phyloP scores from a whole-genome alignment of 2,888 invertebrate species.

The Drosophila diplacantha region DNA sequence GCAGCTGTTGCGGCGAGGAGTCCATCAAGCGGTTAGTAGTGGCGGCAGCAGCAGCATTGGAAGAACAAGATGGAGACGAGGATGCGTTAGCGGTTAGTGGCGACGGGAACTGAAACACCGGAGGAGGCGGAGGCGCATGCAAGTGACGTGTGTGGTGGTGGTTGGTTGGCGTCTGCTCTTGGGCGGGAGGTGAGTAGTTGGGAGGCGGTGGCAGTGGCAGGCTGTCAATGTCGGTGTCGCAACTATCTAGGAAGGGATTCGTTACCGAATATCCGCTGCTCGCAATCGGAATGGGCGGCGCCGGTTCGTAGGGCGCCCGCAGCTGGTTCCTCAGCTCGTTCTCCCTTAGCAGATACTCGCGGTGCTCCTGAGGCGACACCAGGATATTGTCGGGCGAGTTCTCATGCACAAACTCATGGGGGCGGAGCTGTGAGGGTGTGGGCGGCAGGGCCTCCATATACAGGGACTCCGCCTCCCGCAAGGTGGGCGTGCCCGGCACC shows the following conservation, averaged over 20 bases:
- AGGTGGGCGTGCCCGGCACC: slow-evolving; percentile 33
- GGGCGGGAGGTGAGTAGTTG: slow-evolving; percentile 37
- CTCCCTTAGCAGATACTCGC: slow-evolving; percentile 75
- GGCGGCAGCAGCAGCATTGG: slow-evolving; percentile 19
- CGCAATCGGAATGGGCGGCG: slow-evolving; percentile 64
- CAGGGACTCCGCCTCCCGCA: slow-evolving; percentile 57
- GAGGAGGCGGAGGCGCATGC: slow-evolving; percentile 53
- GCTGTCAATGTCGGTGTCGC: slow-evolving; percentile 70
- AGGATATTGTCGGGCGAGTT: slow-evolving; percentile 76
- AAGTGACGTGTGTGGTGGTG: slow-evolving; percentile 54
- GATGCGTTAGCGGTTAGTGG: slow-evolving; percentile 71
- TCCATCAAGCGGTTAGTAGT: slow-evolving; percentile 59
- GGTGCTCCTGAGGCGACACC: slow-evolving; percentile 76
- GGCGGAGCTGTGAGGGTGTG: slow-evolving; percentile 72
- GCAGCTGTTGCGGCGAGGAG: slow-evolving; percentile 48
- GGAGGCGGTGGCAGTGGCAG: slow-evolving; percentile 67
- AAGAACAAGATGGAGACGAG: slow-evolving; percentile 65
- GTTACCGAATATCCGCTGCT: slow-evolving; percentile 74
- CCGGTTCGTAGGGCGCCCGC: slow-evolving; percentile 65
- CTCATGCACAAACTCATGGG: slow-evolving; percentile 75
- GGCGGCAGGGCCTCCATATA: slow-evolving; percentile 76
- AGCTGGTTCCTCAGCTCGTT: slow-evolving; percentile 77
- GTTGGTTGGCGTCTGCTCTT: slow-evolving; percentile 31
- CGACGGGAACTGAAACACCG: slow-evolving; percentile 17
- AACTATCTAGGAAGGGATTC: slow-evolving; percentile 75